Conservation (phyloP, 1,140 invertebrate species). For the Propsilocerus akamusi region DNA sequence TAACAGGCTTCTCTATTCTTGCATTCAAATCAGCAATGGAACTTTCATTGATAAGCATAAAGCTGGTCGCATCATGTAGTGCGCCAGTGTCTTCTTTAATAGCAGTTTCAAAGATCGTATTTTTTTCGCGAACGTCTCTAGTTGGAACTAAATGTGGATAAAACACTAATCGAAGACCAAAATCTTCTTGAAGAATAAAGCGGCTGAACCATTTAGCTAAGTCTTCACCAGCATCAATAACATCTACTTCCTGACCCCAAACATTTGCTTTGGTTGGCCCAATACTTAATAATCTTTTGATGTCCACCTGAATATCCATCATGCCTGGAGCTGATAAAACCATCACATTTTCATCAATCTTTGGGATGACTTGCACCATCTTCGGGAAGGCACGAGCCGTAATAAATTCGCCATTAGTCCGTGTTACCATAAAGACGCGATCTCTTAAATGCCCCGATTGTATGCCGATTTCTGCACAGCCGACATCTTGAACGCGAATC, state of each 20-base stretch:
- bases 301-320: constrained; percentile 24
- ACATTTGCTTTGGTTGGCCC: constrained; percentile 20
- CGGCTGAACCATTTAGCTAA: constrained; percentile 32
- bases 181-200: constrained; percentile 28
- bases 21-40: constrained; percentile 42
- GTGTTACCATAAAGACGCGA: constrained; percentile 25
- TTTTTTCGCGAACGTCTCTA: constrained; percentile 8
- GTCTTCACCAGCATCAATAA: constrained; percentile 35
- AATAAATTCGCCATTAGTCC: constrained; percentile 24
- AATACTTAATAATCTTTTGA: constrained; percentile 19
- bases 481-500: constrained; percentile 17
- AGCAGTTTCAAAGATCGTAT: constrained; percentile 5
- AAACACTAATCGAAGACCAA: constrained; percentile 30
- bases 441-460: constrained; percentile 23
- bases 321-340: constrained; percentile 25
- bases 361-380: constrained; percentile 26
- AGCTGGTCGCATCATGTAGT: constrained; percentile 35
- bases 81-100: constrained; percentile 23
- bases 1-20: constrained; percentile 29
- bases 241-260: constrained; percentile 25
- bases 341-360: constrained; percentile 17
- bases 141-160: constrained; percentile 24
- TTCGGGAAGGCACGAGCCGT: constrained; percentile 23
- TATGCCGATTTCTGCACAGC: constrained; percentile 22
- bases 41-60: constrained; percentile 36